Evolutionary conservation across 2,113 vertebrate genomes (phyloP).

Genomic region (Siniperca knerii): DNA sequence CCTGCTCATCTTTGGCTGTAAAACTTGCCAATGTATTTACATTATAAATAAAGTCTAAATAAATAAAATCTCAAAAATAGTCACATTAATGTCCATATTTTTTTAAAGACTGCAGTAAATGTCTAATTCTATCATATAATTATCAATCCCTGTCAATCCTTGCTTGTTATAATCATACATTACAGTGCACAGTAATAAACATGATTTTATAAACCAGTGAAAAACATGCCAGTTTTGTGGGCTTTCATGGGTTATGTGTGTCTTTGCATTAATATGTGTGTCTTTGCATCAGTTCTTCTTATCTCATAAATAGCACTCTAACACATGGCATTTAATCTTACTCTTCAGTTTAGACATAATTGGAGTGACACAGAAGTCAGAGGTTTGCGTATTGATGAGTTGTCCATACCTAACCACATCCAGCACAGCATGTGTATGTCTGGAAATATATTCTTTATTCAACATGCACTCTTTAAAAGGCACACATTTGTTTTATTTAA

Average conservation of each 20-base stretch:
- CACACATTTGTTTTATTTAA: not conserved
- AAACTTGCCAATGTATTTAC: not conserved
- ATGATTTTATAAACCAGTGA: not conserved
- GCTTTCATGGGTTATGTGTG: not conserved
- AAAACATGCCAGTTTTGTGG: not conserved
- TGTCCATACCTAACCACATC: not conserved
- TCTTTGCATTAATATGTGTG: not conserved
- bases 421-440: not conserved
- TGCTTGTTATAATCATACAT: too few relatives aligned
- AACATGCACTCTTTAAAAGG: not conserved
- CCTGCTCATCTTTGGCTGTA: not conserved
- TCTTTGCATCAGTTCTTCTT: not conserved
- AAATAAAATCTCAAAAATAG: not conserved
- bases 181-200: not conserved
- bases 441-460: not conserved
- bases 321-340: not conserved
- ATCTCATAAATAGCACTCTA: not conserved
- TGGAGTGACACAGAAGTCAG: not conserved
- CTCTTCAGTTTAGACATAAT: not conserved
- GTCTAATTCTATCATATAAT: not conserved
- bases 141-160: not conserved
- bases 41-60: not conserved
- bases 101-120: not conserved
- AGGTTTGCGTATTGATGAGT: not conserved
- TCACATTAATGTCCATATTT: not conserved